phyloP scores from a whole-genome alignment of 2,113 vertebrate species.

The Bucco capensis region DNA sequence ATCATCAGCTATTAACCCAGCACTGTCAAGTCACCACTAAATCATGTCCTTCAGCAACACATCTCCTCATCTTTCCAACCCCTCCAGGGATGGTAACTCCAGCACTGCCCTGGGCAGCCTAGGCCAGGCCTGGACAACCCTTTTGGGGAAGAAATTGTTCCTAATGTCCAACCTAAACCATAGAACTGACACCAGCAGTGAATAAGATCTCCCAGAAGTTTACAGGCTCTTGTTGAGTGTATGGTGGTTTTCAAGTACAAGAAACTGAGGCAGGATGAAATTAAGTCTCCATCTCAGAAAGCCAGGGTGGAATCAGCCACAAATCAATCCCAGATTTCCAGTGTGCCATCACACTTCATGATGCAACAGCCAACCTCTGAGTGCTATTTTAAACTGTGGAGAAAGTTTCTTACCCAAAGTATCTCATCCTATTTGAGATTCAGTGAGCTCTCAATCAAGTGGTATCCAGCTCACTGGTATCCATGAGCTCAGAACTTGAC shows the following conservation, averaged over 20 bases:
- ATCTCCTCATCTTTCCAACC: not conserved
- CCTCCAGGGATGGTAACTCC: not conserved
- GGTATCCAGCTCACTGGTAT: not conserved
- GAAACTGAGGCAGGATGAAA: not conserved
- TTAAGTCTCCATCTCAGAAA: not conserved
- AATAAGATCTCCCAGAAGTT: not conserved
- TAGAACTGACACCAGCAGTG: too few species aligned
- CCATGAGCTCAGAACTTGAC: fast-evolving
- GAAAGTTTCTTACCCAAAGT: not conserved
- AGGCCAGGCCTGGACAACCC: not conserved
- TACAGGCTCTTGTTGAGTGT: not conserved
- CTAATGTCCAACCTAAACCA: not conserved
- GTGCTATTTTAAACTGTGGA: not conserved
- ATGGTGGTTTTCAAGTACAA: not conserved
- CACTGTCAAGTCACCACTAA: not conserved
- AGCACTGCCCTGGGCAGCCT: not conserved
- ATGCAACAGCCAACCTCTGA: not conserved
- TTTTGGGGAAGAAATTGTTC: not conserved
- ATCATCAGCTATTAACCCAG: not conserved
- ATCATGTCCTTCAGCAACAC: not conserved
- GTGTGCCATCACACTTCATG: not conserved
- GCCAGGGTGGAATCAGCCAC: not conserved
- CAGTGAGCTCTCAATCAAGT: not conserved
- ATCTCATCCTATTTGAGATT: not conserved
- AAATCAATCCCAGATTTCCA: not conserved